phyloP scores from a whole-genome alignment of 2,113 vertebrate species.

The Protobothrops flavoviridis region DNA sequence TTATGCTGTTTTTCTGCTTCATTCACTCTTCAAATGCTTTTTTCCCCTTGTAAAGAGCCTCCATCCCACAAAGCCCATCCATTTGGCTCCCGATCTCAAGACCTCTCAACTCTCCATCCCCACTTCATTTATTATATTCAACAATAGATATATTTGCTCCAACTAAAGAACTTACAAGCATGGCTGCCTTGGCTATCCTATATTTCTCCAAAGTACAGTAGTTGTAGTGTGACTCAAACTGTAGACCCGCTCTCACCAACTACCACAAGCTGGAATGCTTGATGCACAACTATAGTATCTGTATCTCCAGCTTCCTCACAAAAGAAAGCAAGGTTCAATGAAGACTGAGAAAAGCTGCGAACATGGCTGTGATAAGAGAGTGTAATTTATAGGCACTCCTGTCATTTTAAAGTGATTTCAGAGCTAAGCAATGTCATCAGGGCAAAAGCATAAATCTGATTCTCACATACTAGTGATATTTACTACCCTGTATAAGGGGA shows the following conservation, averaged over 20 bases:
- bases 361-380: neutral
- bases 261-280: neutral
- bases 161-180: neutral
- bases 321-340: neutral
- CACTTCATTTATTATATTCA: neutral
- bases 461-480: neutral
- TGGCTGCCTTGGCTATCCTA: neutral
- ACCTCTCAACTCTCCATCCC: neutral
- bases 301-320: neutral
- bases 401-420: neutral
- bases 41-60: neutral
- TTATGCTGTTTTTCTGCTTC: neutral
- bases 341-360: neutral
- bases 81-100: neutral
- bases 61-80: neutral
- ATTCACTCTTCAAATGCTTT: neutral
- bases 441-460: neutral
- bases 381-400: neutral
- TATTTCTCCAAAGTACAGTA: neutral
- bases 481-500: neutral
- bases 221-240: neutral
- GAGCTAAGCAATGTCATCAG: neutral
- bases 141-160: neutral
- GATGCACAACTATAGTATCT: neutral
- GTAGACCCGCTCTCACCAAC: neutral